Evolutionary conservation across 2,888 invertebrate species (phyloP).

Genomic region (Perizoma affinitatum): DNA sequence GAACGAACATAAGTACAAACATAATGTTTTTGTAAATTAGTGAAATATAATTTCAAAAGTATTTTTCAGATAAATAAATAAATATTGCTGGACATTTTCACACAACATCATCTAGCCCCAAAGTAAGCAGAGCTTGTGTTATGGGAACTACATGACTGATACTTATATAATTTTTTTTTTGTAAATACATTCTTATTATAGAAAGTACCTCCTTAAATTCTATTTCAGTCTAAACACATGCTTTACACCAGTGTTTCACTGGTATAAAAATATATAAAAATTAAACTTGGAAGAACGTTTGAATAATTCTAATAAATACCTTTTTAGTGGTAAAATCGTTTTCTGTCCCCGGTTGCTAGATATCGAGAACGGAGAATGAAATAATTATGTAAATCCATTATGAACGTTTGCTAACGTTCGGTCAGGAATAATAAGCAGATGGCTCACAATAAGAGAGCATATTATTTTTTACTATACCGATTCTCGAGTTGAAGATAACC

Average conservation of each 20-base stretch:
- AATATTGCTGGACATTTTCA: too few species aligned
- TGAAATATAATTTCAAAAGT: too few species aligned
- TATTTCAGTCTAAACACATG: neutral
- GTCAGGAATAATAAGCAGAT: constrained; percentile 16
- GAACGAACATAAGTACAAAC: too few species aligned
- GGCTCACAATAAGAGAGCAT: neutral
- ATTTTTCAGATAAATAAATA: too few species aligned
- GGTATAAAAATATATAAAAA: too few species aligned
- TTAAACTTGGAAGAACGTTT: neutral
- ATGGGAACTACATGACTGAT: too few species aligned
- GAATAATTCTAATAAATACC: constrained; percentile 4
- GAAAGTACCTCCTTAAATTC: neutral
- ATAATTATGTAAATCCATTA: constrained; percentile 21
- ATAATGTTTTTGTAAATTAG: too few species aligned
- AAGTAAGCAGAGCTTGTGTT: too few species aligned
- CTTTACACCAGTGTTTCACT: neutral
- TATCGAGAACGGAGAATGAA: constrained; percentile 18
- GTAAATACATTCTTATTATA: too few species aligned
- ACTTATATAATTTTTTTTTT: too few species aligned
- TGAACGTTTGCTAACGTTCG: constrained; percentile 10
- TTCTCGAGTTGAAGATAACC: neutral
- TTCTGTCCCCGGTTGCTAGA: constrained; percentile 11
- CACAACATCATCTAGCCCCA: too few species aligned
- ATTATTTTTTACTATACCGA: neutral
- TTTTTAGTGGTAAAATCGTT: constrained; percentile 5